Conservation (phyloP, 2,888 invertebrate species). For the Caenorhabditis afra region DNA sequence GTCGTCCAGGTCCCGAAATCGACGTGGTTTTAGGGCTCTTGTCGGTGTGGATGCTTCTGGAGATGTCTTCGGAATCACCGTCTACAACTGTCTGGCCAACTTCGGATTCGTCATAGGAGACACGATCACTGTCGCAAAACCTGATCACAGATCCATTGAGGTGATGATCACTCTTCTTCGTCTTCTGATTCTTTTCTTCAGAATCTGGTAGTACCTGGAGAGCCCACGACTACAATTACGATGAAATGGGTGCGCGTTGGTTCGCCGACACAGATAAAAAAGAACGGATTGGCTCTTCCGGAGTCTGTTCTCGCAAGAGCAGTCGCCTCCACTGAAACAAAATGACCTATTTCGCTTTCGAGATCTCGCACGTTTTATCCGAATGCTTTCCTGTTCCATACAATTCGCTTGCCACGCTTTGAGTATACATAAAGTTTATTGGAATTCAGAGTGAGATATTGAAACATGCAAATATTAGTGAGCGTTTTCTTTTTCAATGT, state of each 20-base stretch:
- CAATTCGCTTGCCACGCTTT: background rate
- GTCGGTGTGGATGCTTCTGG: conserved; percentile 35
- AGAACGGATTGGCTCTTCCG: conserved; percentile 31
- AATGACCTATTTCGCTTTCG: conserved; percentile 1
- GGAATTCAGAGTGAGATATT: background rate
- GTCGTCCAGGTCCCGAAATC: no score
- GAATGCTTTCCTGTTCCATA: background rate
- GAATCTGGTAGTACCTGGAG: conserved; percentile 20
- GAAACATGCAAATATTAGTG: conserved; percentile 11
- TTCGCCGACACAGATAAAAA: conserved; percentile 37
- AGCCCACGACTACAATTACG: conserved; percentile 9
- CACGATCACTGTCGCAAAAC: conserved; percentile 36
- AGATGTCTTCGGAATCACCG: conserved; percentile 37
- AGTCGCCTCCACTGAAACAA: conserved; percentile 26
- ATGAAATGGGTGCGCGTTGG: conserved; percentile 44
- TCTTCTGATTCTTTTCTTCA: conserved; percentile 18
- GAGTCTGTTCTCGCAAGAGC: conserved; percentile 40
- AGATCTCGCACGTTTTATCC: background rate
- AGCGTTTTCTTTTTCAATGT: conserved; percentile 7
- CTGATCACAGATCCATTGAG: conserved; percentile 33
- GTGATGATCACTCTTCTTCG: background rate
- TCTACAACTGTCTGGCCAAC: conserved; percentile 50
- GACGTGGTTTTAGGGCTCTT: conserved; percentile 24
- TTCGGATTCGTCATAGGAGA: conserved; percentile 58
- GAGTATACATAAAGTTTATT: conserved; percentile 1